Conservation (phyloP, 2,113 vertebrate species). For the Cervus canadensis region DNA sequence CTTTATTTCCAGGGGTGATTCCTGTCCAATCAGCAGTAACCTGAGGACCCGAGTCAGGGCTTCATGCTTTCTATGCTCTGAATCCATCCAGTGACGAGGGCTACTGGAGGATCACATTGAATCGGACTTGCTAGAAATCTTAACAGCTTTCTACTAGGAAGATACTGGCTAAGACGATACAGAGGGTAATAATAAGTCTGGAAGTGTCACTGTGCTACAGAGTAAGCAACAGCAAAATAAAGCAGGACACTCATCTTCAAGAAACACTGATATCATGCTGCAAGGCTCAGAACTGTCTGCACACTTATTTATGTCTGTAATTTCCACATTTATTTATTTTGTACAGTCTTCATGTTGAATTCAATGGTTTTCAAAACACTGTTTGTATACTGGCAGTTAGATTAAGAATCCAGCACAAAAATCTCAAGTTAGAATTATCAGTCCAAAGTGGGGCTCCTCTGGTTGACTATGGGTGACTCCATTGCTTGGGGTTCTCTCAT, state of each 20-base stretch:
- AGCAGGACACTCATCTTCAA: not conserved
- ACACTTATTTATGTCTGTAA: not conserved
- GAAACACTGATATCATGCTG: not conserved
- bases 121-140: not conserved
- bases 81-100: not conserved
- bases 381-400: not conserved
- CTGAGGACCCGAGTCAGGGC: not conserved
- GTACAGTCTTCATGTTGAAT: not conserved
- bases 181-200: not conserved
- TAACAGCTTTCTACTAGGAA: not conserved
- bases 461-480: not conserved
- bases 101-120: not conserved
- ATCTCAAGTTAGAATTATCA: not conserved
- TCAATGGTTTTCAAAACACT: not conserved
- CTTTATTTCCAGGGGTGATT: not conserved
- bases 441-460: not conserved
- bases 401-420: not conserved
- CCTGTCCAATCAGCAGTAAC: not conserved
- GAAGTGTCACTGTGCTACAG: not conserved
- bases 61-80: not conserved
- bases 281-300: not conserved
- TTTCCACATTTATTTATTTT: not conserved
- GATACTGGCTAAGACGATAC: not conserved
- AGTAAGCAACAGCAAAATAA: not conserved
- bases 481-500: not conserved